These are phyloP conservation scores for Latrodectus hesperus DNA, from an alignment of 2,888 invertebrate species.

Conservation along the genomic window DNA sequence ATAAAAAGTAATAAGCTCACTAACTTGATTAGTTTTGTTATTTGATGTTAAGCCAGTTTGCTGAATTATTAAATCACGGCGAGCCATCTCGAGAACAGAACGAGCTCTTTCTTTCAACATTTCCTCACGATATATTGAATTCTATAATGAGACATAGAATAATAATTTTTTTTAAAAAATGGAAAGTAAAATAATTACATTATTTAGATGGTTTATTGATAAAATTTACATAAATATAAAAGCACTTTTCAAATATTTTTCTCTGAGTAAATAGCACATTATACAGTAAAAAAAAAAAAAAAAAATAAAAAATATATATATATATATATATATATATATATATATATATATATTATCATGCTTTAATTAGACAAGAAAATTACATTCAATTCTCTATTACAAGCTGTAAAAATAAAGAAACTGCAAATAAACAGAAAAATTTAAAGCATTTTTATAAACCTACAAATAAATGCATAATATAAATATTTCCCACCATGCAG, in stretches of 20 bases:
- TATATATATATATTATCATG: too few relatives aligned
- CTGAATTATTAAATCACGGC: constrained; percentile 72
- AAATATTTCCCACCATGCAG: too few relatives aligned
- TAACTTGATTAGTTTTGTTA: too few relatives aligned
- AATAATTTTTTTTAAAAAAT: background rate
- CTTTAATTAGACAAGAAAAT: too few relatives aligned
- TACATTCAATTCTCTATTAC: too few relatives aligned
- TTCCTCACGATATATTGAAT: constrained; percentile 85
- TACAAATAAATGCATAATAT: too few relatives aligned
- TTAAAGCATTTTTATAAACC: too few relatives aligned
- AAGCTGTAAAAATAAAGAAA: too few relatives aligned
- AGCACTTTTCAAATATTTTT: background rate
- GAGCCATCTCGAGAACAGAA: constrained; percentile 86
- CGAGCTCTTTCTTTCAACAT: constrained; percentile 89
- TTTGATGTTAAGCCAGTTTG: background rate
- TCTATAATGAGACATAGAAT: constrained; percentile 76
- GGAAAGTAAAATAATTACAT: background rate
- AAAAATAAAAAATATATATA: too few relatives aligned
- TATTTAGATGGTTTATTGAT: background rate
- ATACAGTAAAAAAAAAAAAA: background rate
- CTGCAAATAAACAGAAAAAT: too few relatives aligned
- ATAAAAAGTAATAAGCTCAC: too few relatives aligned
- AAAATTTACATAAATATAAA: background rate
- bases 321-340: background rate
- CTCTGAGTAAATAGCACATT: background rate